Base-by-base conservation (phyloP, 2,113 vertebrate species). In the Rissa tridactyla region DNA sequence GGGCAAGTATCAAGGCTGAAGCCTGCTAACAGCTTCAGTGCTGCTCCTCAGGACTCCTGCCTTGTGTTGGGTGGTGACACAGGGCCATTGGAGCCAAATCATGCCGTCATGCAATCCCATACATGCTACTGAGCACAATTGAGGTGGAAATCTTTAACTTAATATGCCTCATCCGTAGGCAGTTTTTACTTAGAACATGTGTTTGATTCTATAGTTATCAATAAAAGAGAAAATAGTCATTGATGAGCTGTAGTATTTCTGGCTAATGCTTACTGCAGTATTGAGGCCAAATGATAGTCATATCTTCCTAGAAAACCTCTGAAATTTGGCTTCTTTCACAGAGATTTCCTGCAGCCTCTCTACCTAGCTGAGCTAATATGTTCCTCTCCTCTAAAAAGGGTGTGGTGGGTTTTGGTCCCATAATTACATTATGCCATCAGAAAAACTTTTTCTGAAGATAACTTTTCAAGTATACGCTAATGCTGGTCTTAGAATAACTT, bases 401-500 rank as follows among this genome's bases (percentile, higher is more conserved):
- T 90, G 96, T 82, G 95, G 95, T 89, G 70, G 5, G 5, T 92
- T 95, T 94, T 91, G 49, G 84, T 94, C 75, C 55, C 81, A 60
- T 79, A 95, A 88, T 96, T 68, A 29, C 79, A 90, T 96, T 94
- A 96, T 94, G 46, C 93, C 92, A 91, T 97, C 86, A 96, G 86
- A 94, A 97, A 94, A 95, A 34, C 75, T 77, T 94, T 70, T 72
- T 92, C 62, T 91, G 93, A 96, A 92, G 93, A 92, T 70, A 38
- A 6, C 69, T 71, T 81, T 96, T 92, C 58, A 93, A 88, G 86
- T 21, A 22, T 90, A 92, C 94, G 82, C 92, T 85, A 90, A 96
- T 91, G 92, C 92, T 47, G 61, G 54, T 96, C 96, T 95, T 90
- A 91, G 95, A 97, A 92, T 96, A 96, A 95, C 94, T 94, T 65